These are phyloP conservation scores for Leptinotarsa defecta DNA, from an alignment of 1,140 invertebrate genomes.

Conservation along the genomic window DNA sequence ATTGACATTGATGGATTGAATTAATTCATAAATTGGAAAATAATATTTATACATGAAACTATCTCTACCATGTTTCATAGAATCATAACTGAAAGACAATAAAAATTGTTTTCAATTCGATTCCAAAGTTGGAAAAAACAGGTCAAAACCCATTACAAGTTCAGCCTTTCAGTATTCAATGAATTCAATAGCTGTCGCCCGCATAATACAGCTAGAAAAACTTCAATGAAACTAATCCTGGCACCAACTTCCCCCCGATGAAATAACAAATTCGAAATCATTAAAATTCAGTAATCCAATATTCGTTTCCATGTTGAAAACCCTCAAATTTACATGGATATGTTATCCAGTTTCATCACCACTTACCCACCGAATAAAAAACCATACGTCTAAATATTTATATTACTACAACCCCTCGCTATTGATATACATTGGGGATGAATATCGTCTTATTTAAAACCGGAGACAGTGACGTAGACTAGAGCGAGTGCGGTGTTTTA, in stretches of 20 bases:
- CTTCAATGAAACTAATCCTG: background rate
- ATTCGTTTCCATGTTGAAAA: constrained; percentile 14
- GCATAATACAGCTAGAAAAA: no score
- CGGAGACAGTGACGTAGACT: background rate
- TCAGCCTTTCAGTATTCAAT: no score
- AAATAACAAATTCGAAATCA: constrained; percentile 16
- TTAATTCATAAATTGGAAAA: no score
- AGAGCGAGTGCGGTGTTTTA: no score
- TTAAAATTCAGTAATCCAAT: constrained; percentile 30
- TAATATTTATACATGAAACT: no score
- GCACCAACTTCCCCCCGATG: background rate
- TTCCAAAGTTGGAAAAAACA: no score
- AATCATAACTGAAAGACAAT: no score
- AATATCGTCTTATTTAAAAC: background rate
- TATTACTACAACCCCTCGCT: constrained; percentile 23
- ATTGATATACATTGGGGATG: background rate
- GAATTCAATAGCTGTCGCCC: no score
- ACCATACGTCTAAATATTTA: constrained; percentile 28
- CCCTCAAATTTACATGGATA: constrained; percentile 26
- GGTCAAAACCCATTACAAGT: no score
- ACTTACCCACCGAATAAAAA: constrained; percentile 21
- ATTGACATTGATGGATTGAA: no score
- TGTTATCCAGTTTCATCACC: constrained; percentile 22
- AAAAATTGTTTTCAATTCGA: no score
- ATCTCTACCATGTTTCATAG: no score